Conservation (phyloP, 2,113 vertebrate genomes). For the Pelecanus crispus region DNA sequence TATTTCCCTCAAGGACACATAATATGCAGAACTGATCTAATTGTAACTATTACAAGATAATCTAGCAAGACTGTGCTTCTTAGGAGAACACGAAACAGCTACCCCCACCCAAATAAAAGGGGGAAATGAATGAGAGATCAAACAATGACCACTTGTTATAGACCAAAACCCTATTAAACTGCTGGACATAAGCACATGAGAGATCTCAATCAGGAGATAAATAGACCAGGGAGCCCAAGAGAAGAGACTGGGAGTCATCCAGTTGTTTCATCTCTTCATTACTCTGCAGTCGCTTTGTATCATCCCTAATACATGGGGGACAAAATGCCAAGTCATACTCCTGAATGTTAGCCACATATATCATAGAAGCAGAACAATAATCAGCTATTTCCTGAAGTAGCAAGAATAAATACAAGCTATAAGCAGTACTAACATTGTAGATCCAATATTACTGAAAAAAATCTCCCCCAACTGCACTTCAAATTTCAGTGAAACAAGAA, state of each 20-base stretch:
- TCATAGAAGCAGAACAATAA: background rate
- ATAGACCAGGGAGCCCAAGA: background rate
- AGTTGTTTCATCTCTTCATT: background rate
- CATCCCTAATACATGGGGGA: background rate
- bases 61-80: background rate
- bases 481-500: background rate
- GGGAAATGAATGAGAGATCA: background rate
- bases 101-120: background rate
- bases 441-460: background rate
- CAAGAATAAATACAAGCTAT: background rate
- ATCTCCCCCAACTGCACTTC: background rate
- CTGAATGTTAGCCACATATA: background rate
- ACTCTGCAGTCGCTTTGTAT: background rate
- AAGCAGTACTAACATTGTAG: background rate
- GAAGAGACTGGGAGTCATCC: background rate
- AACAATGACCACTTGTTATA: background rate
- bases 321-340: background rate
- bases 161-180: background rate
- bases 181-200: background rate
- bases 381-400: background rate
- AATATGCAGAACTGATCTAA: background rate
- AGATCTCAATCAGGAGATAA: background rate
- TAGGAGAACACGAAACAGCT: background rate
- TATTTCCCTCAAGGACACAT: background rate
- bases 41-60: background rate